Evolutionary conservation across 2,797 vertebrate genomes (phyloP).

Genomic region (Intellagama lesueurii): DNA sequence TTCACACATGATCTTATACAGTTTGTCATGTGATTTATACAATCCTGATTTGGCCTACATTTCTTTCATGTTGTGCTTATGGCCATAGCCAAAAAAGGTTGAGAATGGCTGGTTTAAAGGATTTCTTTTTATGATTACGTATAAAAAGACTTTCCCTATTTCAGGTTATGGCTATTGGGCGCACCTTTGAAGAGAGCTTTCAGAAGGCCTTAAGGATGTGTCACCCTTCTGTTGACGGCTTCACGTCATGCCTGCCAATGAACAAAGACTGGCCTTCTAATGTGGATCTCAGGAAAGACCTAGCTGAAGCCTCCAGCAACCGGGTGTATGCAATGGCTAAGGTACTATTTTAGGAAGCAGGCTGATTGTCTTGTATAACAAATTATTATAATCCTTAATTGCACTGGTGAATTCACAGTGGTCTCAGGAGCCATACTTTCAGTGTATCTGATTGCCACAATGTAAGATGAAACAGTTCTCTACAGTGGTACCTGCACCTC

Average conservation of each 20-base stretch:
- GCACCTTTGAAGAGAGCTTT: slow-evolving; percentile 94
- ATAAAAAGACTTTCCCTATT: not conserved
- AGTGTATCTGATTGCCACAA: not conserved
- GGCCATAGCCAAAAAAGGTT: no score
- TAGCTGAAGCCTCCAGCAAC: slow-evolving; percentile 89
- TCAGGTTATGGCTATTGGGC: slow-evolving; percentile 94
- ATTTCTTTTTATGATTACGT: not conserved
- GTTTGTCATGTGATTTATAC: no score
- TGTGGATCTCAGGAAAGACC: slow-evolving; percentile 84
- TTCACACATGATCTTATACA: no score
- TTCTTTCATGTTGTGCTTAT: no score
- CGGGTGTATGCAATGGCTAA: slow-evolving; percentile 92
- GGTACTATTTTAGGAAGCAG: slow-evolving; percentile 75
- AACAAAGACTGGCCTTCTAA: slow-evolving; percentile 86
- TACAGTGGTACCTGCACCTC: no score
- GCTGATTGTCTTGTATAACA: not conserved
- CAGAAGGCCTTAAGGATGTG: slow-evolving; percentile 97
- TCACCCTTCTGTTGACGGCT: slow-evolving; percentile 92
- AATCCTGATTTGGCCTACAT: no score
- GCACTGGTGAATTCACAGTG: not conserved
- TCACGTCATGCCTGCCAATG: slow-evolving; percentile 88
- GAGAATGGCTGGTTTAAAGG: not conserved
- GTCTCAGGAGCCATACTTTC: not conserved
- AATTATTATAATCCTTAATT: not conserved
- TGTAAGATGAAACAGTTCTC: not conserved